phyloP scores from a whole-genome alignment of 64 coral and sea anemone genomes.

The Trachythela sp. region DNA sequence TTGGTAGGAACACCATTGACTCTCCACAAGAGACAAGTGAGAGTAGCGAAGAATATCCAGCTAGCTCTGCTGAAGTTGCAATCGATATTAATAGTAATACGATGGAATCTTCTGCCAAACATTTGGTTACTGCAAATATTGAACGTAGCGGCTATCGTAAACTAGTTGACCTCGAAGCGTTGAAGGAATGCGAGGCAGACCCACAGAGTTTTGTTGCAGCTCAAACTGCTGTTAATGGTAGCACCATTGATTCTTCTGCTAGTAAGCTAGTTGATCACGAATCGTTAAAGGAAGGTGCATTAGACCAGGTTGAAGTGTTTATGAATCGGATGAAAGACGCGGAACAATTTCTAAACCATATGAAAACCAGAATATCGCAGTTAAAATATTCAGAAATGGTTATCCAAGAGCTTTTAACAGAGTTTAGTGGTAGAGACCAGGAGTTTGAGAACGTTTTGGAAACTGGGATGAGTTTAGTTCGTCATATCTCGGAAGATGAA shows the following conservation, averaged over 20 bases:
- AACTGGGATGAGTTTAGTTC: not conserved
- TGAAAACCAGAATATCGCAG: not conserved
- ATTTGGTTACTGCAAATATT: not conserved
- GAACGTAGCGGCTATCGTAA: not conserved
- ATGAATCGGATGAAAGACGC: not conserved
- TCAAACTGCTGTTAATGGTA: too few relatives aligned
- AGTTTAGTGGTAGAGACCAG: not conserved
- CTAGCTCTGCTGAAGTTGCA: not conserved
- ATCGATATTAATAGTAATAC: not conserved
- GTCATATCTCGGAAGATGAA: not conserved
- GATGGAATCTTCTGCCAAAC: not conserved
- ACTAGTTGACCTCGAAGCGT: not conserved
- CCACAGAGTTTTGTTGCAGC: too few relatives aligned
- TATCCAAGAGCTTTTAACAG: not conserved
- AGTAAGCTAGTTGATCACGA: not conserved
- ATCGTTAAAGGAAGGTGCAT: not conserved
- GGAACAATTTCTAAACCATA: not conserved
- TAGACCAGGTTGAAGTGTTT: not conserved
- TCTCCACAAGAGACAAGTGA: too few relatives aligned
- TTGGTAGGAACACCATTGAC: too few relatives aligned
- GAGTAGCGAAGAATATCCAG: too few relatives aligned
- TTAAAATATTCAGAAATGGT: not conserved
- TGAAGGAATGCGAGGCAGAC: not conserved
- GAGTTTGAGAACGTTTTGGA: conserved; percentile 7
- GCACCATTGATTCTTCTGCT: too few relatives aligned